phyloP scores from a whole-genome alignment of 2,113 vertebrate genomes.

The Alaudala cheleensis region DNA sequence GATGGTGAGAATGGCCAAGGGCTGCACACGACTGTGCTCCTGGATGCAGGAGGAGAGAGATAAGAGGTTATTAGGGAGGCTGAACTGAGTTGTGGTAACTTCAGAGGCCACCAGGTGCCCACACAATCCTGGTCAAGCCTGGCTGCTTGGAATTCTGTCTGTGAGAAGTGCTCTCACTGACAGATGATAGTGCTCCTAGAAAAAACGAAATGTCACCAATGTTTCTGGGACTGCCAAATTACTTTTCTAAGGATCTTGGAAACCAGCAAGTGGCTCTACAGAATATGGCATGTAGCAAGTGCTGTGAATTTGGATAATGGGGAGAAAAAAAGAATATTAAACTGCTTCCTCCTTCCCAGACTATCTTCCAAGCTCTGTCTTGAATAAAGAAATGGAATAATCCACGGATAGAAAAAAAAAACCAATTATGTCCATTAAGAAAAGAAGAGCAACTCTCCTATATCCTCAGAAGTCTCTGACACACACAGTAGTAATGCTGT shows the following conservation, averaged over 20 bases:
- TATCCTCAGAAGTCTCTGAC: neutral
- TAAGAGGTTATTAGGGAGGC: neutral
- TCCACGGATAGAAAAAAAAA: neutral
- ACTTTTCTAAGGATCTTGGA: neutral
- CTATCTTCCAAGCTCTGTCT: neutral
- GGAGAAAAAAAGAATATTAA: neutral
- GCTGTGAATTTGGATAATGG: neutral
- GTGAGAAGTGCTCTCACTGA: neutral
- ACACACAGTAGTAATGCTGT: accelerated
- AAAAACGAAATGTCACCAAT: neutral
- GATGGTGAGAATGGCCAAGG: neutral
- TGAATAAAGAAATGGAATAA: neutral
- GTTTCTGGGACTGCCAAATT: neutral
- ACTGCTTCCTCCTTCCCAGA: neutral
- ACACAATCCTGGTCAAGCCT: neutral
- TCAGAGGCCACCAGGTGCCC: neutral
- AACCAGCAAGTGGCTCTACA: neutral
- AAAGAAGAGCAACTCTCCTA: neutral
- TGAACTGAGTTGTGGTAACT: neutral
- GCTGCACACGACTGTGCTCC: neutral
- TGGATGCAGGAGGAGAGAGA: neutral
- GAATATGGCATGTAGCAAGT: neutral
- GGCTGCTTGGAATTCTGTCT: neutral
- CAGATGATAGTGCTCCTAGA: neutral
- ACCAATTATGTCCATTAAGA: neutral